Base-by-base conservation (phyloP, 2,797 vertebrate genomes). In the Sebastes wilsoni region DNA sequence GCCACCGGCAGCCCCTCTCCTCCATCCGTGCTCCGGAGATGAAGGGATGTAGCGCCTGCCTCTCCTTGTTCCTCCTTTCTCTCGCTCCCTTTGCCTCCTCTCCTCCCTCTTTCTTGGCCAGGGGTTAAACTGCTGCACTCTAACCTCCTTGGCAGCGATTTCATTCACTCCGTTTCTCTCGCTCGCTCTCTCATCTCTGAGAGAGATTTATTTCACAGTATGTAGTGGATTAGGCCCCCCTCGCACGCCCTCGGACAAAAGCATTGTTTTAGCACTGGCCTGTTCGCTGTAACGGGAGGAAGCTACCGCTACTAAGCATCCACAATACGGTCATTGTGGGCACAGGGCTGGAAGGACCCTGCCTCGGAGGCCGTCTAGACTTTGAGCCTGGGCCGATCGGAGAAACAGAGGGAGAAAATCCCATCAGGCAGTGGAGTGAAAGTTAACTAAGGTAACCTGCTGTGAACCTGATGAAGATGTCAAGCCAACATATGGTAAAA, bases 391-490 rank as follows among this genome's bases (percentile, higher is more conserved):
- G 87, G 92, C 91, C 95, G 96, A 94, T 93, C 91, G 95, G 95
- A 95, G 92, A 90, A 92, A 95, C 95, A 95, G 91, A 95, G 96
- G 91, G 95, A 96, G 97, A 98, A 99, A 99, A 99, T 99, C 97
- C 97, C 96, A 96, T 98, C 96, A 98, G 94, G 96, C 98, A 97
- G 95, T 98, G 96, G 95, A 97, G 97, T 99, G 98, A 98, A 98
- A 98, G 97, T 96, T 96, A 96, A 97, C 97, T 97, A 97, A 98
- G 96, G 96, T 96, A 95, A 93, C 98, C 98, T 96, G 97, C 96
- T 96, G 98, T 96, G 98, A 98, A 97, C 97, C 97, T 98, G 97
- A 99, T 98, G 97, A 98, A 98, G 97, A 98, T 95, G 97, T 97
- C 96, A 97, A 97, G 95, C 94, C 96, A 97, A 97, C 98, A 98